Base-by-base conservation (phyloP, 2,797 vertebrate genomes). In the Mycteria americana region DNA sequence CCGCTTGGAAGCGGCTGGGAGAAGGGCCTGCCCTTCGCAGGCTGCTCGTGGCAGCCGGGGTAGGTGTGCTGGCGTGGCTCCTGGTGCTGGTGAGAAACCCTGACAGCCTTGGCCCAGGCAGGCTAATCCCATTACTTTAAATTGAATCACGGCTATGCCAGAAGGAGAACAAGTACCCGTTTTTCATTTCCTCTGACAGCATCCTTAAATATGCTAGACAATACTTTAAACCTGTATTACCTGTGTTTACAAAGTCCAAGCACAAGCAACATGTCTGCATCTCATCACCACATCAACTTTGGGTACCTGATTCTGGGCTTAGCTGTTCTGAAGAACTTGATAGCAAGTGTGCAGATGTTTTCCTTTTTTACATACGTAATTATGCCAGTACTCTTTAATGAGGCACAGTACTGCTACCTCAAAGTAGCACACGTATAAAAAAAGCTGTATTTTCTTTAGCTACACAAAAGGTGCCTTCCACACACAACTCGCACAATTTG, bases 31-130 rank as follows among this genome's bases (percentile, higher is more conserved):
- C 37, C 24, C 3, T 10, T 57, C 43, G 37, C 18, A 10, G 8
- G 3, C 8, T 6, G 39, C n/a, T 6, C 3, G 13, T 6, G 41
- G n/a, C 27, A 13, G 41, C 23, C 7, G 4, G 11, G 39, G 53
- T 9, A 9, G 45, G 12, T 0, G 1, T 2, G 24, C 51, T 8
- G 41, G 17, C 28, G 18, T 0, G 0, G 8, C 25, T 3, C 4
- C 10, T 1, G 12, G 25, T 12, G 18, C 4, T 31, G 4, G 6
- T 4, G 19, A 25, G 69, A 25, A 45, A n/a, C 4, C 6, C 22
- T 1, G 17, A 4, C 0, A 18, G 18, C 18, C 27, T 11, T 4
- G 11, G 53, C 45, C 25, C 13, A 5, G 31, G 8, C 31, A 30
- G 17, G 5, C 14, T 10, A 4, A 33, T 24, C 16, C 6, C 33